Evolutionary conservation across 2,113 vertebrate genomes (phyloP).

Genomic region (Plectropomus leopardus): DNA sequence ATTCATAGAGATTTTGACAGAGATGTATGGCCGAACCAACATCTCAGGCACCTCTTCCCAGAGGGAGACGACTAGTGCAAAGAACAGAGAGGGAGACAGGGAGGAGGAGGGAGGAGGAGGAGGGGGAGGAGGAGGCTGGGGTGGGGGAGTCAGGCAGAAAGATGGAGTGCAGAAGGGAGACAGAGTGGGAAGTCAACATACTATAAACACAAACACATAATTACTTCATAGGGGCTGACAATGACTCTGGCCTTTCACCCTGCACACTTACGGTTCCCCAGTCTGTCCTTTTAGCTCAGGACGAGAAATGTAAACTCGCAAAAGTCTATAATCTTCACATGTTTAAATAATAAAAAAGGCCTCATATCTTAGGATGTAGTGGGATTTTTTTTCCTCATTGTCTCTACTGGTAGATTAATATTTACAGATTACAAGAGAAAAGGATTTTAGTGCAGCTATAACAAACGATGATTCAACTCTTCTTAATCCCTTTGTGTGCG

Average conservation of each 20-base stretch:
- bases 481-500: constrained; percentile 14
- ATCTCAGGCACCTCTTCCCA: constrained; percentile 92
- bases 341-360: constrained; percentile 39
- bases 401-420: constrained; percentile 9
- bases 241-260: constrained; percentile 83
- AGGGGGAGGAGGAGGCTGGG: constrained; percentile 33
- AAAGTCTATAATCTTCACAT: constrained; percentile 28
- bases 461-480: not conserved
- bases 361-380: constrained; percentile 4
- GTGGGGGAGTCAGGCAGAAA: constrained; percentile 65
- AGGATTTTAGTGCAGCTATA: not conserved
- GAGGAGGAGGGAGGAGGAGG: constrained; percentile 36
- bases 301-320: constrained; percentile 45
- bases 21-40: constrained; percentile 95
- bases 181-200: constrained; percentile 81
- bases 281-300: constrained; percentile 59
- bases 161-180: constrained; percentile 78
- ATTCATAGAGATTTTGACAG: constrained; percentile 99
- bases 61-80: constrained; percentile 86
- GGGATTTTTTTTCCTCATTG: not conserved
- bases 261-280: constrained; percentile 63
- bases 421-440: constrained; percentile 7
- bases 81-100: constrained; percentile 79
- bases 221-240: constrained; percentile 83
- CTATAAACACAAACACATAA: constrained; percentile 88